phyloP scores from a whole-genome alignment of 1,140 invertebrate genomes.

The Hestina assimilis region DNA sequence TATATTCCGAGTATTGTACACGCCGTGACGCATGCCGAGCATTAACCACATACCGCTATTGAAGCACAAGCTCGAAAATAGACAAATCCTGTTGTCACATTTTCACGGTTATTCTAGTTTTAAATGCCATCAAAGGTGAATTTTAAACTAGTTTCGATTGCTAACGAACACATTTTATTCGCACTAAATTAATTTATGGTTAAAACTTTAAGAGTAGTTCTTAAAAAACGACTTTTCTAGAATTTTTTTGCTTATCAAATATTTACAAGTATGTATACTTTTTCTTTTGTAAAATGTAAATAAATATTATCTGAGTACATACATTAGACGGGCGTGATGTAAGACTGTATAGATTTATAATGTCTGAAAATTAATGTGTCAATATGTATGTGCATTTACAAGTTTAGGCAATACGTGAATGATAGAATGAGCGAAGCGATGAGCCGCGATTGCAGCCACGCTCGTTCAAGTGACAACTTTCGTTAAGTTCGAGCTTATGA shows the following conservation, averaged over 20 bases:
- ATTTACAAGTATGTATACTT: too few relatives aligned
- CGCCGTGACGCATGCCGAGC: constrained; percentile 42
- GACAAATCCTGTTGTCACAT: constrained; percentile 54
- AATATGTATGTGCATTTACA: not conserved
- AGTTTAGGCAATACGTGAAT: not conserved
- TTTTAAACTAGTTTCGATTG: too few relatives aligned
- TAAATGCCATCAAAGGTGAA: too few relatives aligned
- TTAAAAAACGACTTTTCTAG: too few relatives aligned
- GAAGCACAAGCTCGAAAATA: constrained; percentile 5
- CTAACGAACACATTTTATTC: too few relatives aligned
- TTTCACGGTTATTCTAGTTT: too few relatives aligned
- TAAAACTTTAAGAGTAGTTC: not conserved
- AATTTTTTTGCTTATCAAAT: too few relatives aligned
- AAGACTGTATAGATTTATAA: too few relatives aligned
- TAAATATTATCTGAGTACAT: too few relatives aligned
- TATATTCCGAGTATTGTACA: constrained; percentile 46
- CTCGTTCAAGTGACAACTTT: not conserved
- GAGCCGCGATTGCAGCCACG: not conserved
- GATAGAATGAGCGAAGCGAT: not conserved
- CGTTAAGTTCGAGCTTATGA: not conserved
- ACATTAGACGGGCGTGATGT: too few relatives aligned
- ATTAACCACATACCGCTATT: constrained; percentile 40
- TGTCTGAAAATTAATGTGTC: not conserved
- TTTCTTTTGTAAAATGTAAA: too few relatives aligned
- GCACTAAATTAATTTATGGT: not conserved